These are phyloP conservation scores for Morpho deidamia DNA, from an alignment of 2,888 invertebrate genomes.

Conservation along the genomic window DNA sequence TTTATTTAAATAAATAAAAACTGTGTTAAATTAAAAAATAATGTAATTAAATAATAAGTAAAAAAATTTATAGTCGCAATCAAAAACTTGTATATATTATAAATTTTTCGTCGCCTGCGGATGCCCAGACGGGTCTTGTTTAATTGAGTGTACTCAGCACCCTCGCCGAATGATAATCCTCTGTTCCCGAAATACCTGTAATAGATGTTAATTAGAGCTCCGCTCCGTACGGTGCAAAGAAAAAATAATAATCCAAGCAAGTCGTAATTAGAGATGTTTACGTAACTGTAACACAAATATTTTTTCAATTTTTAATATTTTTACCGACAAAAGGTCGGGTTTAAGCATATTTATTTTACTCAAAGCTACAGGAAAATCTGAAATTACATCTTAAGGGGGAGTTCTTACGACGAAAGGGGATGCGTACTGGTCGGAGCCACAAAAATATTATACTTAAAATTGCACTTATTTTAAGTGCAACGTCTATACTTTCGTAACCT, in stretches of 20 bases:
- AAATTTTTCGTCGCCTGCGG: constrained; percentile 1
- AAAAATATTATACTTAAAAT: too few relatives aligned
- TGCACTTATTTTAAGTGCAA: too few relatives aligned
- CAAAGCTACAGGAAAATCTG: constrained; percentile 54
- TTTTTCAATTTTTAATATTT: constrained; percentile 74
- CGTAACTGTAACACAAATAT: constrained; percentile 76
- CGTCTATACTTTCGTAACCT: too few relatives aligned
- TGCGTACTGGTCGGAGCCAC: not conserved
- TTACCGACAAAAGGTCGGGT: constrained; percentile 67
- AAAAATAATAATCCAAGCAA: constrained; percentile 75
- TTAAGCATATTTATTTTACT: constrained; percentile 76
- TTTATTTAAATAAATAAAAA: too few relatives aligned
- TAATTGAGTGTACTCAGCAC: constrained; percentile 76
- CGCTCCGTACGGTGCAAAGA: constrained; percentile 58
- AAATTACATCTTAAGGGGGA: constrained; percentile 63
- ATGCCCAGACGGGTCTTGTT: constrained; percentile 40
- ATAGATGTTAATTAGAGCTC: constrained; percentile 75
- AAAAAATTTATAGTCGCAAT: too few relatives aligned
- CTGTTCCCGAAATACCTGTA: constrained; percentile 72
- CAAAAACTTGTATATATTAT: not conserved
- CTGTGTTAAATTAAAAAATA: too few relatives aligned
- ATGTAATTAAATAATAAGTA: too few relatives aligned
- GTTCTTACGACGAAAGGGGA: constrained; percentile 23
- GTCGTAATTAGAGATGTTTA: constrained; percentile 78
- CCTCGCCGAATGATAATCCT: constrained; percentile 72